phyloP scores from a whole-genome alignment of 2,797 vertebrate genomes.

The Bradypodion ventrale region DNA sequence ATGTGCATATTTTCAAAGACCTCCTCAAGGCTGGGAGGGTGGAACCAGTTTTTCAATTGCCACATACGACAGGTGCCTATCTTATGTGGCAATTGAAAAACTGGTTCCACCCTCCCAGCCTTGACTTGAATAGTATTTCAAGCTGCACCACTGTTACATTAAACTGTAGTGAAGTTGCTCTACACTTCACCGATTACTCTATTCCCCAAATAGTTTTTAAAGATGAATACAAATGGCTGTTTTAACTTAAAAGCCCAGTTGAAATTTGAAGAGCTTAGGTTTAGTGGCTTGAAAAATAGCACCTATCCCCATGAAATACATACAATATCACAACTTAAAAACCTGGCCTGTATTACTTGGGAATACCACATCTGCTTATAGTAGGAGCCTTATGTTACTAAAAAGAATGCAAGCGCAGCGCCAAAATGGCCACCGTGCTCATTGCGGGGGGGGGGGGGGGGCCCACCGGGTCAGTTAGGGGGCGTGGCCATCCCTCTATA shows the following conservation, averaged over 20 bases:
- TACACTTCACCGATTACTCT: not conserved
- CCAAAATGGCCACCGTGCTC: no score
- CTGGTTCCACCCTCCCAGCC: not conserved
- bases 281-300: slow-evolving; percentile 3
- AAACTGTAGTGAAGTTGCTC: not conserved
- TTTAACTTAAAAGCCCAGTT: not conserved
- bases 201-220: not conserved
- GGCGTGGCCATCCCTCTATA: no score
- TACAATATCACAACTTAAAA: not conserved
- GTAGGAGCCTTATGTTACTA: not conserved
- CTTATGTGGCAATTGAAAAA: not conserved
- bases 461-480: no score
- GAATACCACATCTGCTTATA: not conserved
- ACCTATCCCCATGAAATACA: not conserved
- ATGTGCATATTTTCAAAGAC: not conserved
- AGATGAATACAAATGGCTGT: not conserved
- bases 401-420: no score
- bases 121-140: not conserved
- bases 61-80: no score
- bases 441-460: no score
- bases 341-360: not conserved
- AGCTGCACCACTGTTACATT: not conserved
- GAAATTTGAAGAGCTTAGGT: slow-evolving; percentile 12
- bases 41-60: no score
- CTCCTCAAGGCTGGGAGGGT: no score